Evolutionary conservation across 1,140 invertebrate species (phyloP).

Genomic region (Dryas iulia): DNA sequence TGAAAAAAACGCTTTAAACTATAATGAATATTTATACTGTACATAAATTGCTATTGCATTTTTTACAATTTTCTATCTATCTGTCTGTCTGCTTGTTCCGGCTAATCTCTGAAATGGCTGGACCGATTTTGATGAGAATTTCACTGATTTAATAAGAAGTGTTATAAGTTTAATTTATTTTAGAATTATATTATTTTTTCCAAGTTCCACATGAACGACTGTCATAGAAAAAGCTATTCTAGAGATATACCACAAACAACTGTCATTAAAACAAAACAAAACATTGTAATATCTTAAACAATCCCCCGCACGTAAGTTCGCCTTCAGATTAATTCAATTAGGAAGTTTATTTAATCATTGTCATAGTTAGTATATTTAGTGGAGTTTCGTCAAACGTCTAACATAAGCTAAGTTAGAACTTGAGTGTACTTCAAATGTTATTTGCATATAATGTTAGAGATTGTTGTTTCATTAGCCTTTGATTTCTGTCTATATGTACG

Average conservation of each 20-base stretch:
- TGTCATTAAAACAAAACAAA: background rate
- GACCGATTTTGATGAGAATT: no score
- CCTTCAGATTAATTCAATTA: conserved; percentile 11
- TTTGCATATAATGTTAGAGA: conserved; percentile 18
- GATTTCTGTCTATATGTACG: no score
- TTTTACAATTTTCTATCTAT: no score
- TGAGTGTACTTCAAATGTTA: background rate
- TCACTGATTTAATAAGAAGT: no score
- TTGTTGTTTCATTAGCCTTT: background rate
- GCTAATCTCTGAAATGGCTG: conserved; percentile 27
- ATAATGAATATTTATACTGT: no score
- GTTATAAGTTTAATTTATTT: no score
- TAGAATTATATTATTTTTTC: no score
- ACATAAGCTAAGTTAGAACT: conserved; percentile 13
- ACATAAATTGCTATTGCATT: no score
- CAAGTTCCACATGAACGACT: no score
- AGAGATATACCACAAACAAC: background rate
- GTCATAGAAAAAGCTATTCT: no score
- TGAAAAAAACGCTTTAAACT: no score
- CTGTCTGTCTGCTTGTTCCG: conserved; percentile 17
- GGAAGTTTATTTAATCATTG: conserved; percentile 20
- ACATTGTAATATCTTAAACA: background rate
- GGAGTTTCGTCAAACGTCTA: conserved; percentile 21
- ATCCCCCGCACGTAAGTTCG: background rate
- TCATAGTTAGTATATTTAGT: background rate